These are phyloP conservation scores for Ianthella basta DNA, from an alignment of 37 sponge, comb jelly and placozoan species.

Conservation along the genomic window DNA sequence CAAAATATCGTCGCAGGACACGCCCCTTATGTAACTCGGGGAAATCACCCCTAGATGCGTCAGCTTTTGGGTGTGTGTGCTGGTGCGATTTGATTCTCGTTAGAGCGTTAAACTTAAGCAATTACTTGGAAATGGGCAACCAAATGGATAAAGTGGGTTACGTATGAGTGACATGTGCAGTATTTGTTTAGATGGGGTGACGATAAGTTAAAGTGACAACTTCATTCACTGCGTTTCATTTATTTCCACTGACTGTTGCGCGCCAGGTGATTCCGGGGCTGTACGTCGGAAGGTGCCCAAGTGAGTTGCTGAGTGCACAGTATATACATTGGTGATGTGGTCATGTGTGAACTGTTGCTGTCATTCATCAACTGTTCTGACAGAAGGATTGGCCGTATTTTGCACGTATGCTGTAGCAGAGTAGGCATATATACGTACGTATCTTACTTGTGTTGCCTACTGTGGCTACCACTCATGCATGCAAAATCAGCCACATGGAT, in stretches of 20 bases:
- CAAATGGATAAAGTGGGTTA: conserved; percentile 23
- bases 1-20: no score
- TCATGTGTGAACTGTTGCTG: no score
- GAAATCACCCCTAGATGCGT: background rate
- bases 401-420: no score
- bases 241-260: background rate
- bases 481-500: no score
- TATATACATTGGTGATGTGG: background rate
- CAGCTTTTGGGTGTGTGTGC: background rate
- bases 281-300: conserved; percentile 64
- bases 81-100: background rate
- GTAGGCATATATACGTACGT: no score
- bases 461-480: no score
- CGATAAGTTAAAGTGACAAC: conserved; percentile 58
- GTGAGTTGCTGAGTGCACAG: conserved; percentile 39
- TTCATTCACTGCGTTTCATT: background rate
- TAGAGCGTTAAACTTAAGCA: background rate
- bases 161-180: background rate
- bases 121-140: background rate
- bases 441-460: no score
- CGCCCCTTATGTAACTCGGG: no score
- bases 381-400: no score
- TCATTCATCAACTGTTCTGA: no score
- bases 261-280: conserved; percentile 63
- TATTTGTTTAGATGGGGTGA: background rate